These are phyloP conservation scores for Bothrops jararaca DNA, from an alignment of 2,113 vertebrate species.

Conservation along the genomic window DNA sequence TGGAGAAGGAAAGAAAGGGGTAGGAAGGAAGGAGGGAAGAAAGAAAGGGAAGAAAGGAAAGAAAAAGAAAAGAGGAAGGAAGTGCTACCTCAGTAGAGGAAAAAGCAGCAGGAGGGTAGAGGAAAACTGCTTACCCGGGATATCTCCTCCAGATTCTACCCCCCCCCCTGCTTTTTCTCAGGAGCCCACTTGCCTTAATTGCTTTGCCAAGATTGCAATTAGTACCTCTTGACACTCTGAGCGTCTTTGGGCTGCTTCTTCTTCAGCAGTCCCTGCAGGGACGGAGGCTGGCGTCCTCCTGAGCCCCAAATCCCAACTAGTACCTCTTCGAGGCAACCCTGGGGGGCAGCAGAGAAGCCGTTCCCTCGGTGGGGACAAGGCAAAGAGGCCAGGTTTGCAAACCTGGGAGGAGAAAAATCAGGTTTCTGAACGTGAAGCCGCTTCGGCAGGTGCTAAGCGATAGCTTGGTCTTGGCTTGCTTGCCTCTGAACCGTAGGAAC, in stretches of 20 bases:
- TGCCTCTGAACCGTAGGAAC: too few species aligned
- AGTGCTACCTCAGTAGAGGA: neutral
- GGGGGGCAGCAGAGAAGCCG: neutral
- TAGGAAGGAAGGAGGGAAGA: too few species aligned
- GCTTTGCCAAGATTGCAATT: neutral
- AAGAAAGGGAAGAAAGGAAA: too few species aligned
- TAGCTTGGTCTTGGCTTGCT: too few species aligned
- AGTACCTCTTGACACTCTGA: neutral
- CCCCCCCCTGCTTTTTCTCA: neutral
- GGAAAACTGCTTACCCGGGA: neutral
- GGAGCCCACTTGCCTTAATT: neutral
- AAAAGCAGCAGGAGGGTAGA: neutral
- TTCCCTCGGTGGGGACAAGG: neutral
- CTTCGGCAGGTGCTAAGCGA: too few species aligned
- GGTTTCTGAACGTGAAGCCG: neutral
- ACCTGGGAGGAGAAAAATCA: neutral
- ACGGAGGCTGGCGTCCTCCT: neutral
- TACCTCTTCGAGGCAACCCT: neutral
- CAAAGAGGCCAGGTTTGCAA: neutral
- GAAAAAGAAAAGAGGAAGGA: too few species aligned
- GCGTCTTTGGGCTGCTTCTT: neutral
- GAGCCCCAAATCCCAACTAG: neutral
- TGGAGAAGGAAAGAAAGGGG: too few species aligned
- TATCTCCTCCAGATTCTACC: too few species aligned
- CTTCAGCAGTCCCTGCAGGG: neutral